phyloP scores from a whole-genome alignment of 35 echinoderm and acorn worm species.

The Lytechinus pictus region DNA sequence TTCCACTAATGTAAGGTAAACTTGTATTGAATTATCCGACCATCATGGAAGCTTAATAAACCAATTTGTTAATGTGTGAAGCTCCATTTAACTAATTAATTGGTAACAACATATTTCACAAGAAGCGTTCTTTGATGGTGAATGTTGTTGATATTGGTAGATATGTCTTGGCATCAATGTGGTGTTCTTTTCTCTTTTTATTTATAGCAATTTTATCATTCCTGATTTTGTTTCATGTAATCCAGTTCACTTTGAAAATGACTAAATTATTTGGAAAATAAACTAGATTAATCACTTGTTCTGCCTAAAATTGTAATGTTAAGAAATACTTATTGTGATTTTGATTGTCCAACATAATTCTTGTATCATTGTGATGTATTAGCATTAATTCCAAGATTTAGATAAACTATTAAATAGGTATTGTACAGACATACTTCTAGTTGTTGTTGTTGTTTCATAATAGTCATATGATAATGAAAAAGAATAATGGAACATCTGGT shows the following conservation, averaged over 20 bases:
- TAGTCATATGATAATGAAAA: background rate
- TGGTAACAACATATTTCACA: background rate
- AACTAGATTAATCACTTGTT: background rate
- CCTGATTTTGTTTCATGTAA: background rate
- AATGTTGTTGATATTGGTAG: background rate
- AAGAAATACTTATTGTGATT: background rate
- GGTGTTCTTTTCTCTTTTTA: background rate
- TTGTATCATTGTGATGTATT: background rate
- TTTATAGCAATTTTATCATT: background rate
- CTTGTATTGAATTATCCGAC: background rate
- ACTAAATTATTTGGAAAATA: background rate
- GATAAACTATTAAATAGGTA: constrained; percentile 7
- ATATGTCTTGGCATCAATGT: background rate
- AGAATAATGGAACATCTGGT: background rate
- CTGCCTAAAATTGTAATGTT: background rate
- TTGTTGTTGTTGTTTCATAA: background rate
- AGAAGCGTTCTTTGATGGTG: background rate
- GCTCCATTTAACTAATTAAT: background rate
- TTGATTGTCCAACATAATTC: background rate
- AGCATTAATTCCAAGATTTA: background rate
- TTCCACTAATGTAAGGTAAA: too few relatives aligned
- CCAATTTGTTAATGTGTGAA: background rate
- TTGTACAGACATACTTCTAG: background rate
- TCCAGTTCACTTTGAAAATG: background rate
- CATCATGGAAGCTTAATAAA: background rate